phyloP scores from a whole-genome alignment of 2,113 vertebrate genomes.

The Sander vitreus region DNA sequence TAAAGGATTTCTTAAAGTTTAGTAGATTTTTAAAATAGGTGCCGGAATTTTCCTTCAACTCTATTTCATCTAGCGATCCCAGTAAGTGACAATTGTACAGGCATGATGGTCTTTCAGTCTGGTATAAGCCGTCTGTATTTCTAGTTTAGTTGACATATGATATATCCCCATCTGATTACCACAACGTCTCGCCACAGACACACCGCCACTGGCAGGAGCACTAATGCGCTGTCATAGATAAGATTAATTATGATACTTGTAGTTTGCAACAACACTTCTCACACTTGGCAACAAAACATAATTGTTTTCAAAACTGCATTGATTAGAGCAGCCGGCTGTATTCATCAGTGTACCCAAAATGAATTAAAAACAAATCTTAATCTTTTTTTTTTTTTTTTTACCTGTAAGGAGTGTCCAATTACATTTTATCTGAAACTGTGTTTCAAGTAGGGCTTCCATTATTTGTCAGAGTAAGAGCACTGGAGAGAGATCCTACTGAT shows the following conservation, averaged over 20 bases:
- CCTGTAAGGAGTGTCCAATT: neutral
- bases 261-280: neutral
- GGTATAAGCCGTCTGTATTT: neutral
- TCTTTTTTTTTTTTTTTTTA: constrained; percentile 6
- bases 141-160: neutral
- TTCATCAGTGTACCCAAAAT: neutral
- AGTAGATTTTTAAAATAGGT: neutral
- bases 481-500: constrained; percentile 35
- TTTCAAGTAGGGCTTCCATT: constrained; percentile 20
- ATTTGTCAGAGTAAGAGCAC: constrained; percentile 33
- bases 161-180: neutral
- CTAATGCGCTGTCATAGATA: neutral
- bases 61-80: neutral
- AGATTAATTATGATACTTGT: neutral
- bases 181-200: neutral
- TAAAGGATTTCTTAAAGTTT: neutral
- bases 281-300: neutral
- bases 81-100: neutral
- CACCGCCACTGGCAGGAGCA: neutral
- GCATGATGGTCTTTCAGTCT: neutral
- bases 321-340: constrained; percentile 10
- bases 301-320: constrained; percentile 9
- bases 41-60: too few species aligned
- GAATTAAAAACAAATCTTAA: constrained; percentile 1
- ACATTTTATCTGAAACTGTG: constrained; percentile 11